Conservation (phyloP, 2,888 invertebrate genomes). For the Orthosia cruda region DNA sequence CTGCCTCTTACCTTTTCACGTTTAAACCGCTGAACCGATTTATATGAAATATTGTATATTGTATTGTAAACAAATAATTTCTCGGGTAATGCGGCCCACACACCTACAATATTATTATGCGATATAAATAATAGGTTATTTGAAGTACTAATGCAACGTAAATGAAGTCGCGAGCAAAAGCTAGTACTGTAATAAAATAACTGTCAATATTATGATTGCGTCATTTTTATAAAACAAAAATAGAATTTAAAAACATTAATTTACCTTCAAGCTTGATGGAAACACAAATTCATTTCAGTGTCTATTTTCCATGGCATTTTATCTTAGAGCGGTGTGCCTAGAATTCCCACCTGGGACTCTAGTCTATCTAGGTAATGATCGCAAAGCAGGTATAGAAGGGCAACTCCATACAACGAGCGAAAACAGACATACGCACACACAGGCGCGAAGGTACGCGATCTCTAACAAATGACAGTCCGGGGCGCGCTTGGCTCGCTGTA, state of each 20-base stretch:
- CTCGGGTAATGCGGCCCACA: too few species aligned
- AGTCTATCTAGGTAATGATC: slow-evolving; percentile 49
- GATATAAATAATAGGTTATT: too few species aligned
- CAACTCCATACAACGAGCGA: neutral
- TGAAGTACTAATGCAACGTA: too few species aligned
- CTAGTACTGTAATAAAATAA: too few species aligned
- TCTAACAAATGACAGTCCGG: neutral
- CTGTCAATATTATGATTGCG: too few species aligned
- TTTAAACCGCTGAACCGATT: too few species aligned
- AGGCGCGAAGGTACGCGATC: neutral
- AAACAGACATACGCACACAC: neutral
- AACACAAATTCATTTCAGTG: slow-evolving; percentile 31
- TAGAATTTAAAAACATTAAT: neutral
- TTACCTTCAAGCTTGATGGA: slow-evolving; percentile 20
- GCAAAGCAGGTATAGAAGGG: neutral
- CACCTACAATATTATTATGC: too few species aligned
- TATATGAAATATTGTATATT: too few species aligned
- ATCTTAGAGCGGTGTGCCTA: slow-evolving; percentile 38
- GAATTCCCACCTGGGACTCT: slow-evolving; percentile 53
- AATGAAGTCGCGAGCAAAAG: too few species aligned
- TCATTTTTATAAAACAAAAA: neutral
- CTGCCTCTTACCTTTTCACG: too few species aligned
- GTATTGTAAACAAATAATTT: too few species aligned
- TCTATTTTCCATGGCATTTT: slow-evolving; percentile 37
- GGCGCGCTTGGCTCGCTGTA: neutral